Conservation (phyloP, 64 coral and sea anemone species). For the Actinia tenebrosa region DNA sequence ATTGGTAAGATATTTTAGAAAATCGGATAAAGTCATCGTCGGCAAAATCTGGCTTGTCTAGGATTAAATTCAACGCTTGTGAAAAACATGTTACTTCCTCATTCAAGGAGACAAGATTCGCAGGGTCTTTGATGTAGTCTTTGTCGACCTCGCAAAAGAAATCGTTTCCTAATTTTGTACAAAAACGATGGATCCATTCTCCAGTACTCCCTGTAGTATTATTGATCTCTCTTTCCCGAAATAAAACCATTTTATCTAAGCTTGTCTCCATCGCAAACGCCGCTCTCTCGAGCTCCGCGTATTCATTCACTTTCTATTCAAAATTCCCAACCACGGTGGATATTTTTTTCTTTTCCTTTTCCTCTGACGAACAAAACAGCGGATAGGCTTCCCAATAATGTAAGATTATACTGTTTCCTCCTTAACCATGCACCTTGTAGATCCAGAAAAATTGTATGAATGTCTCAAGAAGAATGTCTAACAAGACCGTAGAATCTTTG, state of each 20-base stretch:
- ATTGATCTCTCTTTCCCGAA: conserved; percentile 11
- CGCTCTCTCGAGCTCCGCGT: not conserved
- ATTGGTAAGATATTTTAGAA: conserved; percentile 47
- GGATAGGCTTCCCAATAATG: not conserved
- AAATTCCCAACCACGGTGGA: not conserved
- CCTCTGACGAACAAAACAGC: not conserved
- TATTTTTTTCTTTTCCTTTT: not conserved
- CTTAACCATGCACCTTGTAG: not conserved
- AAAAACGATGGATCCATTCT: conserved; percentile 79
- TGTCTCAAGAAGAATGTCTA: not conserved
- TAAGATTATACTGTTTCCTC: not conserved
- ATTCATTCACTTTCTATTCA: not conserved
- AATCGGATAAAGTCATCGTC: conserved; percentile 44
- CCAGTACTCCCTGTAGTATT: conserved; percentile 21
- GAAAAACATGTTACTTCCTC: conserved; percentile 58
- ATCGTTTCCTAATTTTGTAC: conserved; percentile 77
- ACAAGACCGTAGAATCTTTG: not conserved
- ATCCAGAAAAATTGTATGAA: not conserved
- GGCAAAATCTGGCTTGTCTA: conserved; percentile 41
- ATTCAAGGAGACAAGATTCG: conserved; percentile 65
- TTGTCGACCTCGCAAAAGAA: conserved; percentile 83
- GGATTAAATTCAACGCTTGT: conserved; percentile 51
- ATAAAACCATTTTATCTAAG: conserved; percentile 33
- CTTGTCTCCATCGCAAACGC: conserved; percentile 4
- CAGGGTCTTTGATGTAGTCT: conserved; percentile 68